Conservation (phyloP, 2,797 vertebrate species). For the Acestrorhynchus altus region DNA sequence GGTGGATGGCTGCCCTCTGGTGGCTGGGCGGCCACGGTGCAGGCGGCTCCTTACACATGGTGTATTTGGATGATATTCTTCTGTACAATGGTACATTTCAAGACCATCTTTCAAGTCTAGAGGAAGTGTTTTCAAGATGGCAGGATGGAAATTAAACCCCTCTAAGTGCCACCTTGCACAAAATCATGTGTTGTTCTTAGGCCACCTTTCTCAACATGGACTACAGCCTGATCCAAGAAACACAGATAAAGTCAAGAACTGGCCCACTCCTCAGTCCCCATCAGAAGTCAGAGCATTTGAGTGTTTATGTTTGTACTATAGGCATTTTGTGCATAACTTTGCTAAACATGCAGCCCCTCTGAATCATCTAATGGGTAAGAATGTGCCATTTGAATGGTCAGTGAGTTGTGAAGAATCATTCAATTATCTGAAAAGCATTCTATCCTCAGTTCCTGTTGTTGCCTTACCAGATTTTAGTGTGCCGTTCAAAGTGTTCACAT, state of each 20-base stretch:
- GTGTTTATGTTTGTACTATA: neutral
- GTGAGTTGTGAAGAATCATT: too few species aligned
- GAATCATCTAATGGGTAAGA: too few species aligned
- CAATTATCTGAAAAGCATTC: neutral
- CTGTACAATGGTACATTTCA: neutral
- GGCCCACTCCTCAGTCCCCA: slow-evolving; percentile 17
- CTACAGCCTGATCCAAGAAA: too few species aligned
- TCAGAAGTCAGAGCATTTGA: neutral
- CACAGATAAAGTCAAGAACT: neutral
- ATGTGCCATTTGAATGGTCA: too few species aligned
- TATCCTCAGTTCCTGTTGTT: neutral
- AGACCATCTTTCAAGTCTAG: neutral
- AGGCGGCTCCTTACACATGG: too few species aligned
- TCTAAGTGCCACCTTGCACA: too few species aligned
- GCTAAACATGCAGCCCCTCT: neutral
- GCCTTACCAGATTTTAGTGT: slow-evolving; percentile 27
- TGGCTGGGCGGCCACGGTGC: too few species aligned
- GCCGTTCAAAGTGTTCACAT: too few species aligned
- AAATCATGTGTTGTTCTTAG: too few species aligned
- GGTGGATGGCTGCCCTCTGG: too few species aligned
- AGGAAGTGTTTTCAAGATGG: neutral
- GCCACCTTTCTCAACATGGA: neutral
- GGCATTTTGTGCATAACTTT: neutral
- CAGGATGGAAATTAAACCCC: neutral
- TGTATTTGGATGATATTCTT: too few species aligned